A percentile compares a stretch with the other conserved stretches of the same genome.
Evolutionary conservation across 2,888 invertebrate species (phyloP).

Genomic region (Zygaena filipendulae): DNA sequence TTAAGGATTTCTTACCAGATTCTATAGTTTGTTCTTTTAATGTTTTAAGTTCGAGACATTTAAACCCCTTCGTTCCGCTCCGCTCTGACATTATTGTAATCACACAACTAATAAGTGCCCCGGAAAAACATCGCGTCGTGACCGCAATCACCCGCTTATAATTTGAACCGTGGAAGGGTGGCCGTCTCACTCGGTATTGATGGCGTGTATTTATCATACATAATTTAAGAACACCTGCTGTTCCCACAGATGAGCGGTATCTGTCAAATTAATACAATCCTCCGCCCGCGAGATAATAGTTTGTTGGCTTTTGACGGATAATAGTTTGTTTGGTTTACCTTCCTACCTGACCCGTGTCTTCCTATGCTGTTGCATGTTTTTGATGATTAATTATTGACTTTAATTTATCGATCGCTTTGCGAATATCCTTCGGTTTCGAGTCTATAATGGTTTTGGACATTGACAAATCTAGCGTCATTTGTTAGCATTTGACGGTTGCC

Average conservation of each 20-base stretch:
- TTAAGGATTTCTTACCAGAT: too few relatives aligned
- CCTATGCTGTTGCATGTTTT: too few relatives aligned
- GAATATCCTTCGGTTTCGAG: too few relatives aligned
- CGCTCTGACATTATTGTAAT: constrained; percentile 18
- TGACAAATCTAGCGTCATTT: too few relatives aligned
- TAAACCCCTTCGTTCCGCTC: too few relatives aligned
- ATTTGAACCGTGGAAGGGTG: constrained; percentile 39
- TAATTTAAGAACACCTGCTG: constrained; percentile 62
- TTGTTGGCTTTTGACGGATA: constrained; percentile 26
- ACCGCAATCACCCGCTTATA: constrained; percentile 42
- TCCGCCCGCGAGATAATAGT: constrained; percentile 21
- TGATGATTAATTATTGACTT: too few relatives aligned
- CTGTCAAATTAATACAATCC: constrained; percentile 48
- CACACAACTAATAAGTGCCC: constrained; percentile 20
- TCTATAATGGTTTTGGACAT: too few relatives aligned
- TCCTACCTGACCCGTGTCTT: too few relatives aligned
- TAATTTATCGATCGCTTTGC: too few relatives aligned
- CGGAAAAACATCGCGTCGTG: constrained; percentile 23
- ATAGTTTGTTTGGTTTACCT: constrained; percentile 33
- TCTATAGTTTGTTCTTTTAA: too few relatives aligned
- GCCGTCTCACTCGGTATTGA: constrained; percentile 39
- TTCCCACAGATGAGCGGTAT: constrained; percentile 39
- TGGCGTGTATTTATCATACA: constrained; percentile 58
- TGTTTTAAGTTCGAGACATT: too few relatives aligned
- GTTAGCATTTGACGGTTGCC: too few relatives aligned